Conservation (phyloP, 2,888 invertebrate species). For the Amphipyra tragopoginis region DNA sequence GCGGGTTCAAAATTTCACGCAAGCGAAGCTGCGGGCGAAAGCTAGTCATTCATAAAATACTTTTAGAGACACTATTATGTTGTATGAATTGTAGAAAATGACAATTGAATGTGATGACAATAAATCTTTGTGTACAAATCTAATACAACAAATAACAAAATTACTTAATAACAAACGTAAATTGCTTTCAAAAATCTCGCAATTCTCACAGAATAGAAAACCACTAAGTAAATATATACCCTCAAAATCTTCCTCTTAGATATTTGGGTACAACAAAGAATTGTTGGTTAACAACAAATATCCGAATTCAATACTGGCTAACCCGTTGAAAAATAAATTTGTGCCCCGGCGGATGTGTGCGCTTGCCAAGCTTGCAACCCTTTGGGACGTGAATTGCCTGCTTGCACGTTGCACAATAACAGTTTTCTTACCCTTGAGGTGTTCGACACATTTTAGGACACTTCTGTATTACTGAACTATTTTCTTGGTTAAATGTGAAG, state of each 20-base stretch:
- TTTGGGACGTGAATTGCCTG: conserved; percentile 61
- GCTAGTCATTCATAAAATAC: too few species aligned
- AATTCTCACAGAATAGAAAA: conserved; percentile 19
- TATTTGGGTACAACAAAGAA: conserved; percentile 53
- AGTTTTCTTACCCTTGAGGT: conserved; percentile 52
- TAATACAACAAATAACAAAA: not conserved
- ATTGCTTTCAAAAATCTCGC: conserved; percentile 28
- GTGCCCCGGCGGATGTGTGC: conserved; percentile 53
- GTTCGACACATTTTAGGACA: conserved; percentile 49
- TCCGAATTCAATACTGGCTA: conserved; percentile 58
- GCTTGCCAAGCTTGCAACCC: conserved; percentile 56
- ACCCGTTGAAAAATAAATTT: conserved; percentile 61
- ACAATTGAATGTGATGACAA: too few species aligned
- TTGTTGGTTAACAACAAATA: conserved; percentile 60
- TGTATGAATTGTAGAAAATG: too few species aligned
- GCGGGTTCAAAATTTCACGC: too few species aligned
- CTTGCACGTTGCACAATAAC: conserved; percentile 60
- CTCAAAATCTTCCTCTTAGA: conserved; percentile 44
- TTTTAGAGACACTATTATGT: too few species aligned
- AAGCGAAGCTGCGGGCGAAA: too few species aligned
- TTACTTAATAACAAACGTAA: not conserved
- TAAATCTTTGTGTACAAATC: not conserved
- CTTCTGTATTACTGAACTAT: conserved; percentile 18
- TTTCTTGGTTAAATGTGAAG: conserved; percentile 2
- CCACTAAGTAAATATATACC: conserved; percentile 31